Conservation (phyloP, 2,797 vertebrate species). For the Monodelphis domestica region DNA sequence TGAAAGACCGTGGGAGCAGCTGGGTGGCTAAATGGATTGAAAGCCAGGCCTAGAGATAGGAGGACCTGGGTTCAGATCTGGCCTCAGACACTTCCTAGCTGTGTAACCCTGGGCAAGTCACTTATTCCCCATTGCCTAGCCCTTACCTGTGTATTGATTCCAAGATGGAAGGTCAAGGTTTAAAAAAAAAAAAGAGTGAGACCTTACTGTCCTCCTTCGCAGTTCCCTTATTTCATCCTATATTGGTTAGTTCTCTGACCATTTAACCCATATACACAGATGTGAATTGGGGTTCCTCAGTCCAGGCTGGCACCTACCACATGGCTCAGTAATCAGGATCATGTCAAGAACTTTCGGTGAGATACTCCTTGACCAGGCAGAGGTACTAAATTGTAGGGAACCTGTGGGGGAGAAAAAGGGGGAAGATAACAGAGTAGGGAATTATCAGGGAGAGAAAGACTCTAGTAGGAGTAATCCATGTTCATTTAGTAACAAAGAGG, state of each 20-base stretch:
- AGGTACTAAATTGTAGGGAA: neutral
- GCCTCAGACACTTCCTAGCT: too few species aligned
- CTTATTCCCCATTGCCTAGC: too few species aligned
- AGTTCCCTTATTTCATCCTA: neutral
- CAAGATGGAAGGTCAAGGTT: too few species aligned
- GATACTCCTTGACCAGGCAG: neutral
- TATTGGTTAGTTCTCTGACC: neutral
- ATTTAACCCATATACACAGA: constrained; percentile 73
- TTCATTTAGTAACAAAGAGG: neutral
- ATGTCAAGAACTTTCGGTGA: constrained; percentile 89
- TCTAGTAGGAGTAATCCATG: neutral
- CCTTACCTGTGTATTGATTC: too few species aligned
- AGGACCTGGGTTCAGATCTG: too few species aligned
- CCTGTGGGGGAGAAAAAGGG: neutral
- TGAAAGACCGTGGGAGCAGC: too few species aligned
- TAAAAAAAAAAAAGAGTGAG: too few species aligned
- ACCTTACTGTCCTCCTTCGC: neutral
- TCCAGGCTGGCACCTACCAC: constrained; percentile 87
- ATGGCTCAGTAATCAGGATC: constrained; percentile 87
- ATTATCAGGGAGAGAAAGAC: neutral
- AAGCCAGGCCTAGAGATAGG: too few species aligned
- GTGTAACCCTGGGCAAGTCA: too few species aligned
- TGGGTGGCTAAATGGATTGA: too few species aligned
- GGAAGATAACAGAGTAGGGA: neutral
- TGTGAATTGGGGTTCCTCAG: constrained; percentile 87